phyloP scores from a whole-genome alignment of 2,888 invertebrate species.

The Leucozona laternaria region DNA sequence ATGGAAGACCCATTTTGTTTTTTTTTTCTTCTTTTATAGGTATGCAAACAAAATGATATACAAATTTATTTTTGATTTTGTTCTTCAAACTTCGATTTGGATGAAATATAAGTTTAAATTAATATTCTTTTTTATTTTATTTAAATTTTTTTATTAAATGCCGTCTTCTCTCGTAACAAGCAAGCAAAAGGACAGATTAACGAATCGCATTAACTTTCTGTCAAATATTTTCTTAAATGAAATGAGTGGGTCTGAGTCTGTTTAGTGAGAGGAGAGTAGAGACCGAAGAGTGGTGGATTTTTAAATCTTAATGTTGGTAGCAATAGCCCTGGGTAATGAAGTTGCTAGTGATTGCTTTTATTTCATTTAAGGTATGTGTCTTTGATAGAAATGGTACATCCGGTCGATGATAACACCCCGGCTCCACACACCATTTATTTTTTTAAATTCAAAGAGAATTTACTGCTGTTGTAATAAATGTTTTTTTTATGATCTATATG shows the following conservation, averaged over 20 bases:
- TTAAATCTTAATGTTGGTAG: slow-evolving; percentile 17
- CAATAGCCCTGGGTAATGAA: background rate
- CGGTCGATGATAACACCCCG: background rate
- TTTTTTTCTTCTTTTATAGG: background rate
- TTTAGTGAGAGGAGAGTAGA: background rate
- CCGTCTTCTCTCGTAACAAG: slow-evolving; percentile 25
- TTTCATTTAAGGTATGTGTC: background rate
- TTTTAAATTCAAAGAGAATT: no score
- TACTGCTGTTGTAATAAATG: no score
- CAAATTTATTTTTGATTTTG: background rate
- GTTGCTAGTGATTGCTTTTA: background rate
- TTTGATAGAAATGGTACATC: background rate
- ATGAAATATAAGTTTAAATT: background rate
- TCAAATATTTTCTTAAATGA: slow-evolving; percentile 40
- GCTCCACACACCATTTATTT: no score
- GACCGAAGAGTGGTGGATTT: slow-evolving; percentile 9
- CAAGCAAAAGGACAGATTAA: background rate
- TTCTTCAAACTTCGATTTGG: background rate
- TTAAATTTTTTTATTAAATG: background rate
- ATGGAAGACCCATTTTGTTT: slow-evolving; percentile 85
- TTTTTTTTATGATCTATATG: no score
- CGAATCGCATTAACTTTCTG: slow-evolving; percentile 36
- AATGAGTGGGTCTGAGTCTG: no score
- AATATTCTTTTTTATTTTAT: background rate
- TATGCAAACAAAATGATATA: slow-evolving; percentile 10